Conservation (phyloP, 2,888 invertebrate species). For the Leptinotarsa juncta region DNA sequence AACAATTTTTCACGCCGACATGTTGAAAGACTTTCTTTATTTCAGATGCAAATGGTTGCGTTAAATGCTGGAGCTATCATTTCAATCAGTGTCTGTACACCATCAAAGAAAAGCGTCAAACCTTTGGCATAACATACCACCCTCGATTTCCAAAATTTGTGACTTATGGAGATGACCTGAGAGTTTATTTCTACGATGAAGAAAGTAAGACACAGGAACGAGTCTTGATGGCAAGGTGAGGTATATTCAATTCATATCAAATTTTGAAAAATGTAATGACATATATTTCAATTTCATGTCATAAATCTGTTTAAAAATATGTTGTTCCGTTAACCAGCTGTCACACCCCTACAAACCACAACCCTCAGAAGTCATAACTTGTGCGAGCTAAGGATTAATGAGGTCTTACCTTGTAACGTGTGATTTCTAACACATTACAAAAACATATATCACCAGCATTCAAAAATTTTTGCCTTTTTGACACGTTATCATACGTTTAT, state of each 20-base stretch:
- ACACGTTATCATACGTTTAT: constrained; percentile 9
- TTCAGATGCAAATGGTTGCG: constrained; percentile 74
- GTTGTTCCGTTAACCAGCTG: no score
- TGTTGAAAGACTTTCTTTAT: neutral
- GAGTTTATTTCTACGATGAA: constrained; percentile 76
- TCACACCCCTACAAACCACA: no score
- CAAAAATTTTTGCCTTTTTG: no score
- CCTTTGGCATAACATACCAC: constrained; percentile 73
- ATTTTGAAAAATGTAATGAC: no score
- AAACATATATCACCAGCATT: no score
- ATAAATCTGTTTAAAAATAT: no score
- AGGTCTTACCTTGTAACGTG: no score
- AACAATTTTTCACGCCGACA: no score
- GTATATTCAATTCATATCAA: neutral
- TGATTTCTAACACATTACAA: no score
- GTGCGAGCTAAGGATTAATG: no score
- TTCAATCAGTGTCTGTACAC: constrained; percentile 74
- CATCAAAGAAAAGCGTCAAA: constrained; percentile 75
- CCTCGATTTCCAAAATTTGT: constrained; percentile 70
- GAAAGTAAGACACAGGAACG: constrained; percentile 75
- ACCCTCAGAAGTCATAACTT: no score
- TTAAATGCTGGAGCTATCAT: constrained; percentile 78
- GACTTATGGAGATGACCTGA: constrained; percentile 75
- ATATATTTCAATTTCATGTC: no score
- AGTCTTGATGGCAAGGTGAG: constrained; percentile 71